Percentiles rank a stretch among this genome's conserved stretches.
phyloP scores from a whole-genome alignment of 2,113 vertebrate genomes.

The Sphaerodactylus townsendi region DNA sequence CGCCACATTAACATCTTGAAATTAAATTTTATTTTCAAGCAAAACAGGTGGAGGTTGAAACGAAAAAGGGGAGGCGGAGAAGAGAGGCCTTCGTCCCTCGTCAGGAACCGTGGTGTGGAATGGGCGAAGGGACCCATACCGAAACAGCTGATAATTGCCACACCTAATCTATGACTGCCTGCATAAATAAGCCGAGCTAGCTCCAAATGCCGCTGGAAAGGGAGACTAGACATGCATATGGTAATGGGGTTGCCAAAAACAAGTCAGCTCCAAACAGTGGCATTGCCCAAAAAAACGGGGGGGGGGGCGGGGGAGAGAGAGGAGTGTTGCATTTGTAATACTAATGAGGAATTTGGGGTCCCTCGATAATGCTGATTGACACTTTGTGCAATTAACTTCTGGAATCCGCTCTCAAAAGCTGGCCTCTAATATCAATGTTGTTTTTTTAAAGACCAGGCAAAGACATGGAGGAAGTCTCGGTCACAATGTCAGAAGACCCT shows the following conservation, averaged over 20 bases:
- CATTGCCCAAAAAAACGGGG: neutral
- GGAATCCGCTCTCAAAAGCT: no score
- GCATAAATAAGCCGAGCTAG: neutral
- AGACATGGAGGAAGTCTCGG: neutral
- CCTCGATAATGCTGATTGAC: neutral
- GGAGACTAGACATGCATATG: conserved; percentile 51
- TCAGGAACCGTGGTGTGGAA: conserved; percentile 15
- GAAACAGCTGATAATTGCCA: conserved; percentile 36
- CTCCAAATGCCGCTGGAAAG: neutral
- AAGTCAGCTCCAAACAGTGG: conserved; percentile 50
- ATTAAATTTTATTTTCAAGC: conserved; percentile 57
- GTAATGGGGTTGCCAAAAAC: conserved; percentile 38
- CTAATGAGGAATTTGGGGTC: neutral
- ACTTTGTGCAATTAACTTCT: neutral
- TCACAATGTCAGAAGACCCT: no score
- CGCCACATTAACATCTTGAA: conserved; percentile 25
- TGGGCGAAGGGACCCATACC: conserved; percentile 37
- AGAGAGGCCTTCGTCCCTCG: neutral
- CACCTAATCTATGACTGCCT: conserved; percentile 10
- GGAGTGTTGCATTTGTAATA: no score
- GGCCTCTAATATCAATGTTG: neutral
- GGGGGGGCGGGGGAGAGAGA: no score
- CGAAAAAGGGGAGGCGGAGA: neutral
- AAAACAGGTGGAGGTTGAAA: conserved; percentile 26
- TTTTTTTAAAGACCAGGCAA: fast-evolving